Evolutionary conservation across 2,888 invertebrate genomes (phyloP).

Genomic region (Idaea biselata): DNA sequence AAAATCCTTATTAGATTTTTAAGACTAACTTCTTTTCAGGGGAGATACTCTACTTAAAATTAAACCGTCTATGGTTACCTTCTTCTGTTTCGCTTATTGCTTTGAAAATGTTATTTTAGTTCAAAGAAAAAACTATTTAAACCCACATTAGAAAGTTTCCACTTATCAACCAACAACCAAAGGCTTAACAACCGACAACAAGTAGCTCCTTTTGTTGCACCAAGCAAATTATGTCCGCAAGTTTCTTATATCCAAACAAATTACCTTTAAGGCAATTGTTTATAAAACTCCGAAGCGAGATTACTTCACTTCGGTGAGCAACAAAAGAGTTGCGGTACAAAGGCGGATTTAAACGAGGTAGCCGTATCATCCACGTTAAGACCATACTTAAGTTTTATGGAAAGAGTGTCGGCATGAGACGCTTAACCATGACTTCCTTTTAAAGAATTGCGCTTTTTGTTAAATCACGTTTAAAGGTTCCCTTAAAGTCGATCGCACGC

Average conservation of each 20-base stretch:
- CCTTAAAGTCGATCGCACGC: constrained; percentile 59
- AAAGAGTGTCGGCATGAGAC: constrained; percentile 70
- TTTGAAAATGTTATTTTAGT: not conserved
- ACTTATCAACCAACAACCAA: constrained; percentile 32
- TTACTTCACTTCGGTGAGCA: constrained; percentile 65
- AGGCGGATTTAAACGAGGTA: constrained; percentile 74
- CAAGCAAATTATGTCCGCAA: constrained; percentile 57
- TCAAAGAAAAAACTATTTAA: constrained; percentile 6
- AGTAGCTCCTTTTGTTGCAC: constrained; percentile 44
- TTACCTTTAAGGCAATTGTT: constrained; percentile 65
- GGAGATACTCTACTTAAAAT: not conserved
- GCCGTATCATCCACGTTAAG: constrained; percentile 71
- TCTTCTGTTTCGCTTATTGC: not conserved
- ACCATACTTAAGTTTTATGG: constrained; percentile 76
- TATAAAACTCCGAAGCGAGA: constrained; percentile 61
- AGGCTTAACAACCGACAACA: constrained; percentile 38
- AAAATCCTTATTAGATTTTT: not conserved
- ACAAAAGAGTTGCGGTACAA: constrained; percentile 74
- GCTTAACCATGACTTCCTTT: constrained; percentile 69
- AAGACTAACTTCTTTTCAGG: too few relatives aligned
- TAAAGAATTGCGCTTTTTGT: constrained; percentile 79
- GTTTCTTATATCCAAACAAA: constrained; percentile 51
- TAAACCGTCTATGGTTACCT: not conserved
- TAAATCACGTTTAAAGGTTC: constrained; percentile 63
- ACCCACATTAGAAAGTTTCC: constrained; percentile 22